Evolutionary conservation across 2,888 invertebrate genomes (phyloP).

Genomic region (Blera fallax): DNA sequence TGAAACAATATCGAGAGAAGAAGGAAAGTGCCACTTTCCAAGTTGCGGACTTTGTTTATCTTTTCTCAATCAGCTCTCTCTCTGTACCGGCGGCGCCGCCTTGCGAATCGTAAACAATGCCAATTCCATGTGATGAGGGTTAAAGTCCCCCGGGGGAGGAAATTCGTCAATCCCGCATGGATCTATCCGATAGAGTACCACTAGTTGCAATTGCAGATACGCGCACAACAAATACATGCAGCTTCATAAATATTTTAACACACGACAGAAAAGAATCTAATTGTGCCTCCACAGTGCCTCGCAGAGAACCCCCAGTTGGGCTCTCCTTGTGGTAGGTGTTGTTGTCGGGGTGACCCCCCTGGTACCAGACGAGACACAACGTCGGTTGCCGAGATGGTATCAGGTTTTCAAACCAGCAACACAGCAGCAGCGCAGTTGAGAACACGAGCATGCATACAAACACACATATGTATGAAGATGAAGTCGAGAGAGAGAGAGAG

Average conservation of each 20-base stretch:
- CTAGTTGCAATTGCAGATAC: conserved; percentile 12
- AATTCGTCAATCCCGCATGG: not conserved
- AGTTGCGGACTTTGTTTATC: conserved; percentile 31
- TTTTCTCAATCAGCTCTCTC: conserved; percentile 24
- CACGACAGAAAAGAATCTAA: not conserved
- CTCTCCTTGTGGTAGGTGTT: not conserved
- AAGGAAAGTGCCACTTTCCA: conserved; percentile 45
- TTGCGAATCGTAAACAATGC: not conserved
- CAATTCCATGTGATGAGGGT: not conserved
- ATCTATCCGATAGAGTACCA: not conserved
- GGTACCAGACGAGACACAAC: conserved; percentile 11
- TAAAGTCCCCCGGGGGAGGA: not conserved
- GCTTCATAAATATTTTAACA: not conserved
- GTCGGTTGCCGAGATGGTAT: conserved; percentile 21
- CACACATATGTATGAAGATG: no score
- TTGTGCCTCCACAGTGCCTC: not conserved
- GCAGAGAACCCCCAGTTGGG: not conserved
- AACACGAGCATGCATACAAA: not conserved
- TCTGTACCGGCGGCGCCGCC: not conserved
- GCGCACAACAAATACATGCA: not conserved
- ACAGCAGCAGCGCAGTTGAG: not conserved
- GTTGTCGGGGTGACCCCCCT: conserved; percentile 2
- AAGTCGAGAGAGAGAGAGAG: not conserved
- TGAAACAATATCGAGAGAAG: conserved; percentile 10
- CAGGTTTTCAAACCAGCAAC: conserved; percentile 31